These are phyloP conservation scores for Otus scops DNA, from an alignment of 2,797 vertebrate species.

Conservation along the genomic window DNA sequence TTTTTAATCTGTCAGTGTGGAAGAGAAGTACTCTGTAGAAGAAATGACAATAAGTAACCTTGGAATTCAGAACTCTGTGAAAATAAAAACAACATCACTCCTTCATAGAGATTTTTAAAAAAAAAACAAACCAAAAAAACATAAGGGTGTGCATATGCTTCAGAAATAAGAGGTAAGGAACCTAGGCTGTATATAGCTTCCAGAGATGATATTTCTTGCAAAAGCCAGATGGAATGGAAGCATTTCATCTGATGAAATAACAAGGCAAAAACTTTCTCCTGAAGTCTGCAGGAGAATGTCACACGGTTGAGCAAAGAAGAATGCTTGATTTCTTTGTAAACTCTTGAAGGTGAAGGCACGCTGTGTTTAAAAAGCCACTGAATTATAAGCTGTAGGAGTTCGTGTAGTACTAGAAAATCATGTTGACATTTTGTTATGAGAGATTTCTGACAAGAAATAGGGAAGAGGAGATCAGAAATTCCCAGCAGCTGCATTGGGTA, in stretches of 20 bases:
- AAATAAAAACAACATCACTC: background rate
- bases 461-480: background rate
- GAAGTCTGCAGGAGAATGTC: background rate
- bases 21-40: background rate
- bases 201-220: background rate
- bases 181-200: background rate
- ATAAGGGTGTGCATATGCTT: accelerated
- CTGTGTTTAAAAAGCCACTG: background rate
- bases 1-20: background rate
- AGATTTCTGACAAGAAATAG: background rate
- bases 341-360: background rate
- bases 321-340: background rate
- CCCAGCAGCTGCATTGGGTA: background rate
- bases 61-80: background rate
- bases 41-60: background rate
- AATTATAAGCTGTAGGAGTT: background rate
- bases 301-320: accelerated
- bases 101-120: background rate
- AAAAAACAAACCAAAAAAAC: background rate
- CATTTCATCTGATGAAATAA: background rate
- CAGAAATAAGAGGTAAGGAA: background rate
- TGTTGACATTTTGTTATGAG: accelerated
- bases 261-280: background rate
- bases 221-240: background rate
- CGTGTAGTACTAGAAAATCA: background rate